A percentile compares a stretch with the other conserved stretches of the same genome.
phyloP scores from a whole-genome alignment of 2,888 invertebrate genomes.

The Willowsia nigromaculata region DNA sequence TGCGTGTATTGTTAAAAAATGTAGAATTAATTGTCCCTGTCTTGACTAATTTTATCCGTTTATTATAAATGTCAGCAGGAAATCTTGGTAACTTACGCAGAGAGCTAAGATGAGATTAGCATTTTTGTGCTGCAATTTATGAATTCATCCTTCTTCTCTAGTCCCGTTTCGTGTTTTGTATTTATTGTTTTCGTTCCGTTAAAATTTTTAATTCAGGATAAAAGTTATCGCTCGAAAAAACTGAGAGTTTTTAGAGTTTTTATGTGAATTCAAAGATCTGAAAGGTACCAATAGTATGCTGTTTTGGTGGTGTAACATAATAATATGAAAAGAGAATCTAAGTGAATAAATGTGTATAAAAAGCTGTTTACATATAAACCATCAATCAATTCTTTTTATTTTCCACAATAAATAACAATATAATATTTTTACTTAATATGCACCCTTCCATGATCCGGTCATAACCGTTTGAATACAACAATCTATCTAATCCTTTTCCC shows the following conservation, averaged over 20 bases:
- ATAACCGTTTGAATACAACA: background rate
- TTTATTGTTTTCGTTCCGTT: background rate
- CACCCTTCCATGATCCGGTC: constrained; percentile 41
- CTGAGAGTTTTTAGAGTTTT: too few species aligned
- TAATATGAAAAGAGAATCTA: too few species aligned
- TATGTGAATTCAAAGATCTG: background rate
- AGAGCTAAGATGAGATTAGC: background rate
- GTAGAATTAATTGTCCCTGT: too few species aligned
- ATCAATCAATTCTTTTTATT: background rate
- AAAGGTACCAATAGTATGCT: background rate
- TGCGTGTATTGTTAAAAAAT: too few species aligned
- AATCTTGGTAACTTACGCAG: background rate
- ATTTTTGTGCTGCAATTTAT: background rate
- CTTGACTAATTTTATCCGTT: background rate
- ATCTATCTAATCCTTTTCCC: background rate
- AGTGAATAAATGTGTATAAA: background rate
- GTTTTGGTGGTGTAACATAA: background rate
- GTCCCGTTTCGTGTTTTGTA: background rate
- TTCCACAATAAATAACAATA: background rate
- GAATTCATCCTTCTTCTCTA: background rate
- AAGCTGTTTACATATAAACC: background rate
- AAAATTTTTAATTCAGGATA: background rate
- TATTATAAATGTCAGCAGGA: background rate
- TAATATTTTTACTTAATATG: background rate
- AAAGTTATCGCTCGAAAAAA: background rate